Conservation (phyloP, 2,888 invertebrate genomes). For the Ariolimax columbianus region DNA sequence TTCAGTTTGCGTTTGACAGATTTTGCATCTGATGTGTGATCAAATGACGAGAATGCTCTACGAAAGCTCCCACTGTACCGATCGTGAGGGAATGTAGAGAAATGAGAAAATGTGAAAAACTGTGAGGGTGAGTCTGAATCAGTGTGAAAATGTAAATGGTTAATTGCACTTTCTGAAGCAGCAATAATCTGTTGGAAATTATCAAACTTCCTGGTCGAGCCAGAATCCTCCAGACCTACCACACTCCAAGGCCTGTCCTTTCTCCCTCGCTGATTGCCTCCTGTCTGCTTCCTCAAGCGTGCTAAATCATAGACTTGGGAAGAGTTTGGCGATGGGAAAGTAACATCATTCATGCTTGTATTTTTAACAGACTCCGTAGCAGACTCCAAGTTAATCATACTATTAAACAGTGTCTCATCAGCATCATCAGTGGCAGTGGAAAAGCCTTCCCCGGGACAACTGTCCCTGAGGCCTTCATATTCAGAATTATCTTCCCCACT, state of each 20-base stretch:
- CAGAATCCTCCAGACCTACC: constrained; percentile 88
- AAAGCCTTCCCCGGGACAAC: constrained; percentile 62
- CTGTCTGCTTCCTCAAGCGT: constrained; percentile 58
- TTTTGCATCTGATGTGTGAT: constrained; percentile 55
- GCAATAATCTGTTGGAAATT: constrained; percentile 84
- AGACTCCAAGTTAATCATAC: constrained; percentile 67
- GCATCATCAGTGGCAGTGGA: constrained; percentile 70
- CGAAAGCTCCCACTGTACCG: constrained; percentile 55
- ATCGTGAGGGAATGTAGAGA: constrained; percentile 63
- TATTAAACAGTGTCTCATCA: constrained; percentile 68
- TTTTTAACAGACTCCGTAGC: constrained; percentile 62
- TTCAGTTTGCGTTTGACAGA: constrained; percentile 66
- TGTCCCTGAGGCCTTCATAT: constrained; percentile 64
- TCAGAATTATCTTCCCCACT: constrained; percentile 71
- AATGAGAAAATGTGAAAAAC: constrained; percentile 40
- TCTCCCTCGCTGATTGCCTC: constrained; percentile 45
- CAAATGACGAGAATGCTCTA: constrained; percentile 55
- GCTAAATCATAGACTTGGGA: constrained; percentile 62
- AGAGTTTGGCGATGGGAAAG: constrained; percentile 46
- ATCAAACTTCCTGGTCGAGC: constrained; percentile 56
- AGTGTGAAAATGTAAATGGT: constrained; percentile 81
- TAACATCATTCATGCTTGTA: constrained; percentile 51
- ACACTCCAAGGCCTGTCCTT: constrained; percentile 89
- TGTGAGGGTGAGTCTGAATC: constrained; percentile 49
- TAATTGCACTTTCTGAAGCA: constrained; percentile 92